Evolutionary conservation across 2,888 invertebrate species (phyloP).

Genomic region (Oasisia sp.): DNA sequence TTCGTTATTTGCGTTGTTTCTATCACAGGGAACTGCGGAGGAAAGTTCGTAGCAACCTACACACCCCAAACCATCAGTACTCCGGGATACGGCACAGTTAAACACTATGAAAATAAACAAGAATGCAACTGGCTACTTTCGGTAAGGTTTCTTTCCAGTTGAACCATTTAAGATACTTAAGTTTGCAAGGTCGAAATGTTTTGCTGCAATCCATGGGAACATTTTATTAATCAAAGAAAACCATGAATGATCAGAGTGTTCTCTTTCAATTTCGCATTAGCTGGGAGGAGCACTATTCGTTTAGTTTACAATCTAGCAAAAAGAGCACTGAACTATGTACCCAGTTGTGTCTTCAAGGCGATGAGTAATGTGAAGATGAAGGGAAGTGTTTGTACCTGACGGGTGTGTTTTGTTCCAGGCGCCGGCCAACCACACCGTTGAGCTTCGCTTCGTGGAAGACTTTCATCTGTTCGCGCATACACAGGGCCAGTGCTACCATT

Average conservation of each 20-base stretch:
- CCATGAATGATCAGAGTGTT: no score
- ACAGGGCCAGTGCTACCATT: slow-evolving; percentile 30
- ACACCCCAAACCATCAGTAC: slow-evolving; percentile 26
- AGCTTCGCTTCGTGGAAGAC: slow-evolving; percentile 33
- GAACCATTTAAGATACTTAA: no score
- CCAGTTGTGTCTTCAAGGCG: no score
- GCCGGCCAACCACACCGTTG: slow-evolving; percentile 27
- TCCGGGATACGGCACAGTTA: slow-evolving; percentile 36
- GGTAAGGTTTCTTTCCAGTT: slow-evolving; percentile 25
- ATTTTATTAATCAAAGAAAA: no score
- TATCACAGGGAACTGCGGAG: slow-evolving; percentile 17
- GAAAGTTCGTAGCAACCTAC: neutral
- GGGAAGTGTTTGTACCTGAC: no score
- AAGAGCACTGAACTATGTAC: no score
- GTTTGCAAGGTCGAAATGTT: no score
- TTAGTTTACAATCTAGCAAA: no score
- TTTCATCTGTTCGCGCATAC: slow-evolving; percentile 34
- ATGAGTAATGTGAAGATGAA: no score
- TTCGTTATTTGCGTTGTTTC: neutral
- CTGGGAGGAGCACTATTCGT: no score
- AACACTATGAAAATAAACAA: slow-evolving; percentile 32
- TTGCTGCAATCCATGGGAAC: no score
- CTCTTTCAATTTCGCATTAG: no score
- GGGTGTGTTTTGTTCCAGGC: slow-evolving; percentile 33
- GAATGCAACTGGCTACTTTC: slow-evolving; percentile 42